Evolutionary conservation across 2,888 invertebrate species (phyloP), one percentile per base, ranked within the genome.

Genomic region (Drosophila pullipes): DNA sequence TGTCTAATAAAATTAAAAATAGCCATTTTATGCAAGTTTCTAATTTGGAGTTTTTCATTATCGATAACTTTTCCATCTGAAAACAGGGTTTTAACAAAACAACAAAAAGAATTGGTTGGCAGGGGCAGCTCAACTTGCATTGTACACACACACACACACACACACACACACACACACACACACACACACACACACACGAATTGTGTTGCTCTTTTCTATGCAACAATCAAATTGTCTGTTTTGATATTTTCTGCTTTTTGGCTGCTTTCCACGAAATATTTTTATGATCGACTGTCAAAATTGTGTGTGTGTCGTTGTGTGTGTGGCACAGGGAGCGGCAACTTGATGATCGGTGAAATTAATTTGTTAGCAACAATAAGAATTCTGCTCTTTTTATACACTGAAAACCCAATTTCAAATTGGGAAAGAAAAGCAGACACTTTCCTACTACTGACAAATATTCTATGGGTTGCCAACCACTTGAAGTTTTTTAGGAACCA

Each of bases 341-440:
- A 86, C 77, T 84, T 44, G 65, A 35, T 71, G 83, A 79, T 64
- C 68, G 88, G 83, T 85, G 88, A 87, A 84, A 87, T 87, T 85
- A 78, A 82, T 81, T 81, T 81, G 68, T 78, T 75, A 57, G 71
- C 78, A 71, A 81, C 66, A 69, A 77, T 62, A 77, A 76, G 75
- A 47, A 33, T 41, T 39, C 35, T 63, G 33, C 28, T 35, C 58
- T 41, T 57, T 25, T 57, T 25, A 25, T 25, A 25, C 25, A 25
- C 25, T 2, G 25, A 25, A 25, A 25, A 1, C 2, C 25, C 25
- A 25, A 25, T 25, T 25, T 25, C 25, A 25, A 25, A 25, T 25
- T 25, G 25, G 25, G 2, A 25, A 25, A 25, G 22, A 25, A 25
- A 25, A 25, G 25, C 25, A 25, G 25, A 25, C 25, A 25, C 2